Conservation (phyloP, 2,888 invertebrate genomes). For the Altica lythri region DNA sequence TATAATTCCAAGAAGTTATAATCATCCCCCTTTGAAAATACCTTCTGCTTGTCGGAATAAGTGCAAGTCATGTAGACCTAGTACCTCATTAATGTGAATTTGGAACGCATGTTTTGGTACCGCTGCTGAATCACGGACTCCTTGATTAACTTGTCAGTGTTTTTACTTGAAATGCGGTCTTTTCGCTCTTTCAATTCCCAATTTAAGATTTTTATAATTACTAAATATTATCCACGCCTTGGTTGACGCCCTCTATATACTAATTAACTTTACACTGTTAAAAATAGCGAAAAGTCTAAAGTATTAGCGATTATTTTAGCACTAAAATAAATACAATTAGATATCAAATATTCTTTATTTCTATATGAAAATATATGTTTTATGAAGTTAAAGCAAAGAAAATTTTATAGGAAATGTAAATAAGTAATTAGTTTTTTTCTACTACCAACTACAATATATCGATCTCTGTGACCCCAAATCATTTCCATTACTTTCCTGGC, state of each 20-base stretch:
- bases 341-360: too few relatives aligned
- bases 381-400: too few relatives aligned
- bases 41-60: conserved; percentile 4
- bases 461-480: too few relatives aligned
- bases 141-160: conserved; percentile 58
- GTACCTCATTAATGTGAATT: conserved; percentile 54
- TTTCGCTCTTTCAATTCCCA: conserved; percentile 38
- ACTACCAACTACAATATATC: too few relatives aligned
- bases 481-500: too few relatives aligned
- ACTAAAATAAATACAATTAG: too few relatives aligned
- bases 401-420: too few relatives aligned
- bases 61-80: conserved; percentile 25
- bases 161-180: conserved; percentile 54
- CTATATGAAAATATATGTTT: too few relatives aligned
- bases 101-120: conserved; percentile 54
- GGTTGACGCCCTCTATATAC: background rate
- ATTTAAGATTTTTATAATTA: conserved; percentile 46
- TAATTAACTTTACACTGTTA: conserved; percentile 3
- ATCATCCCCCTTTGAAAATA: conserved; percentile 7
- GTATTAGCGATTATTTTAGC: too few relatives aligned
- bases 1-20: conserved; percentile 14
- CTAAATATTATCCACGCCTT: conserved; percentile 45
- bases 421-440: too few relatives aligned
- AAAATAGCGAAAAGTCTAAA: too few relatives aligned
- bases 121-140: conserved; percentile 50